phyloP scores from a whole-genome alignment of 2,888 invertebrate genomes.

The Apotomis capreana region DNA sequence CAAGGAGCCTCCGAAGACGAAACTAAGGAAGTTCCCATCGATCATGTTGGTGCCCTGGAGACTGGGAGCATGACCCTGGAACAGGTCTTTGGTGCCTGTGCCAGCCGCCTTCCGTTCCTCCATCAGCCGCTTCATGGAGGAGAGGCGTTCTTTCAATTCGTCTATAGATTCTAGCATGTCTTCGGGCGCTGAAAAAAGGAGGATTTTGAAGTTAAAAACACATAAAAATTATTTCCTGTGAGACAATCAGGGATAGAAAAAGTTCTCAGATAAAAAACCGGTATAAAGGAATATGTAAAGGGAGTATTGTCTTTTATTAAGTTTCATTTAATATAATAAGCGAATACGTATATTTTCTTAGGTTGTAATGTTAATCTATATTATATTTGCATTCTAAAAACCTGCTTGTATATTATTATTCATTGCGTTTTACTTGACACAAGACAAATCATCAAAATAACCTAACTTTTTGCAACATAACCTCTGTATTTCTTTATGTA shows the following conservation, averaged over 20 bases:
- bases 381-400: no score
- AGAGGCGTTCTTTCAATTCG: conserved; percentile 89
- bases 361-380: no score
- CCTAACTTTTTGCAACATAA: conserved; percentile 31
- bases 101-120: conserved; percentile 86
- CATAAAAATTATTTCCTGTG: no score
- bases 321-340: no score
- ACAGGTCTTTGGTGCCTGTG: conserved; percentile 74
- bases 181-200: conserved; percentile 64
- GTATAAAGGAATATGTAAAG: no score
- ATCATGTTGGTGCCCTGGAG: conserved; percentile 86
- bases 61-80: conserved; percentile 76
- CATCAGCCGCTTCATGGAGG: conserved; percentile 92
- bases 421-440: background rate
- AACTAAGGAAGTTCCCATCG: conserved; percentile 91
- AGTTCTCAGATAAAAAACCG: no score
- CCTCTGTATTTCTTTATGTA: conserved; percentile 12
- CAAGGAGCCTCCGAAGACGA: conserved; percentile 91
- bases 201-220: background rate
- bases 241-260: no score
- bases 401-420: background rate
- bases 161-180: conserved; percentile 89
- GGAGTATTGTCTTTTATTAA: no score
- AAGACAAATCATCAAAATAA: conserved; percentile 2
- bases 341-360: no score